A percentile compares a stretch with the other conserved stretches of the same genome.
Conservation (phyloP, 2,113 vertebrate genomes). For the Hippopotamus amphibius region DNA sequence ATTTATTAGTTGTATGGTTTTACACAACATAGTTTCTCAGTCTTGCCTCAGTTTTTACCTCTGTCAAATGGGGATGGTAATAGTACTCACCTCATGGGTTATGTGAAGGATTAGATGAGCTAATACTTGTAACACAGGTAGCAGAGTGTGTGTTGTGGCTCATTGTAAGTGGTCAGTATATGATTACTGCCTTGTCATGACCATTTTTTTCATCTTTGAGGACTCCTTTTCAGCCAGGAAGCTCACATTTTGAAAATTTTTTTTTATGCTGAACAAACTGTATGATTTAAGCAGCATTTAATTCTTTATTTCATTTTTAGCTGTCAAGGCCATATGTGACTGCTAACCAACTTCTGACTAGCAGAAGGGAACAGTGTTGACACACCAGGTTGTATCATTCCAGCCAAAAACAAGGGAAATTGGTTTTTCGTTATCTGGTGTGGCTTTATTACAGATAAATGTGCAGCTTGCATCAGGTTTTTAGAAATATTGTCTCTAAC, state of each 20-base stretch:
- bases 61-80: not conserved
- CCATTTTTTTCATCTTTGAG: not conserved
- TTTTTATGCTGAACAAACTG: constrained; percentile 42
- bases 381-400: not conserved
- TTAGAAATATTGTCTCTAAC: not conserved
- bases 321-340: constrained; percentile 40
- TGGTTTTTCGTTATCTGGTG: not conserved
- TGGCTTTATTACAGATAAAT: not conserved
- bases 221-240: not conserved
- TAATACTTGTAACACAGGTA: not conserved
- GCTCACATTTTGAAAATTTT: not conserved
- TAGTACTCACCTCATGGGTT: not conserved
- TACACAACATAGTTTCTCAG: not conserved
- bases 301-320: constrained; percentile 64
- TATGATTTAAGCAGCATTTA: constrained; percentile 55
- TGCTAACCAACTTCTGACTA: constrained; percentile 39
- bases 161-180: not conserved
- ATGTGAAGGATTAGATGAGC: not conserved
- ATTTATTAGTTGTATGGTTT: not conserved
- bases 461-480: not conserved
- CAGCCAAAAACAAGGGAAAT: not conserved
- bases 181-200: not conserved
- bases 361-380: constrained; percentile 48
- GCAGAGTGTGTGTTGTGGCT: not conserved
- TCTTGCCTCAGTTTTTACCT: not conserved